Evolutionary conservation across 2,888 invertebrate genomes (phyloP).

Genomic region (Anoplius nigerrimus): DNA sequence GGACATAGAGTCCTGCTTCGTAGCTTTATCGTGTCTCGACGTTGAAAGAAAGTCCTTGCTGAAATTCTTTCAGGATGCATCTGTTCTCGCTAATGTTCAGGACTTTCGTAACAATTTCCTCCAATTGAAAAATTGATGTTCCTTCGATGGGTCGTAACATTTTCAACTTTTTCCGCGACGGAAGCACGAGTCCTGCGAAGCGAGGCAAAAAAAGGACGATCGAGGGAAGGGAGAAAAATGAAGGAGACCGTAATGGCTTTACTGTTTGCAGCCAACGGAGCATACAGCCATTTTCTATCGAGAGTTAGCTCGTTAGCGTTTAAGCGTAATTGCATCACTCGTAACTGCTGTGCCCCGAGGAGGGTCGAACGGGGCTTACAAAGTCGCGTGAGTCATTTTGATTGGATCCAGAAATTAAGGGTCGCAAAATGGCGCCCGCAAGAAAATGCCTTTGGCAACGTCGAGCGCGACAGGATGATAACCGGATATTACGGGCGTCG

Average conservation of each 20-base stretch:
- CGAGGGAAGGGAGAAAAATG: slow-evolving; percentile 20
- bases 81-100: too few species aligned
- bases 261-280: slow-evolving; percentile 72
- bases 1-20: too few species aligned
- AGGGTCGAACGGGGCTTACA: slow-evolving; percentile 53
- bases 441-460: slow-evolving; percentile 51
- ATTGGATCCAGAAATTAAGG: slow-evolving; percentile 71
- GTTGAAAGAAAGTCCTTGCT: too few species aligned
- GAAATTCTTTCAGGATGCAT: too few species aligned
- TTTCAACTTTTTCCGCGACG: too few species aligned
- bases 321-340: slow-evolving; percentile 74
- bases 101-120: too few species aligned
- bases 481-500: slow-evolving; percentile 29
- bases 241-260: slow-evolving; percentile 65
- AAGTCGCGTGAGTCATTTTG: slow-evolving; percentile 71
- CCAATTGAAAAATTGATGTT: too few species aligned
- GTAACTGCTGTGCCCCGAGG: slow-evolving; percentile 62
- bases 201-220: slow-evolving; percentile 17
- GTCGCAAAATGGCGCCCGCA: slow-evolving; percentile 63
- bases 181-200: neutral
- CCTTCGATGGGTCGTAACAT: too few species aligned
- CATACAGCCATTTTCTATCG: slow-evolving; percentile 75
- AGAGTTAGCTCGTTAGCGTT: slow-evolving; percentile 74
- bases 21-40: too few species aligned
- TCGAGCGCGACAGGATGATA: slow-evolving; percentile 34